A percentile compares a stretch with the other conserved stretches of the same genome.
Conservation (phyloP, 2,888 invertebrate genomes). For the Gisinianus flammeolus region DNA sequence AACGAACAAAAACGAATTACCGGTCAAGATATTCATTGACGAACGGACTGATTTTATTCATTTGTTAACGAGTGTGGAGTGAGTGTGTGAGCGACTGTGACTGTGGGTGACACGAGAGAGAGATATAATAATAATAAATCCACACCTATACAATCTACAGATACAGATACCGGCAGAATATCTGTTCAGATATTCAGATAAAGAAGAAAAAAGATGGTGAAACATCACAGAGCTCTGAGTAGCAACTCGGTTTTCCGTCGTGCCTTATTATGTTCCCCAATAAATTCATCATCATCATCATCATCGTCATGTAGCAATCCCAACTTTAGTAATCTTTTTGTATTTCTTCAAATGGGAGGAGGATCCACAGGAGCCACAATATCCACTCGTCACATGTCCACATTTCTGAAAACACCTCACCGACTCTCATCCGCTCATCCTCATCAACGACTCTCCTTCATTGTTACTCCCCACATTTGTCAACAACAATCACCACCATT, state of each 20-base stretch:
- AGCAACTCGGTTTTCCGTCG: background rate
- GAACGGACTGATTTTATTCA: too few relatives aligned
- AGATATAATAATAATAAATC: too few relatives aligned
- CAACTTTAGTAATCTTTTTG: background rate
- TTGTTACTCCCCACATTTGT: too few relatives aligned
- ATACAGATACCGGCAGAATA: background rate
- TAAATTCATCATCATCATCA: background rate
- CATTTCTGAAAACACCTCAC: background rate
- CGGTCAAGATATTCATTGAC: too few relatives aligned
- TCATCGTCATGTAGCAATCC: background rate
- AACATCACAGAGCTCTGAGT: background rate
- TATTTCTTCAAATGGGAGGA: background rate
- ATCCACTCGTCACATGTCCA: background rate
- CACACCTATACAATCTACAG: too few relatives aligned
- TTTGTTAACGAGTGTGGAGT: too few relatives aligned
- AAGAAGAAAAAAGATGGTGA: background rate
- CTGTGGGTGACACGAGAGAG: background rate
- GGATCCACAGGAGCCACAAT: too few relatives aligned
- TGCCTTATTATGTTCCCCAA: background rate
- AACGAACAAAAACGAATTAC: too few relatives aligned
- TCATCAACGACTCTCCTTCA: too few relatives aligned
- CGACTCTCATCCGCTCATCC: background rate
- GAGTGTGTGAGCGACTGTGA: background rate
- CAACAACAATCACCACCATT: background rate
- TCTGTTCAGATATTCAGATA: background rate